phyloP scores from a whole-genome alignment of 2,888 invertebrate genomes.

The Poecilus cupreus region DNA sequence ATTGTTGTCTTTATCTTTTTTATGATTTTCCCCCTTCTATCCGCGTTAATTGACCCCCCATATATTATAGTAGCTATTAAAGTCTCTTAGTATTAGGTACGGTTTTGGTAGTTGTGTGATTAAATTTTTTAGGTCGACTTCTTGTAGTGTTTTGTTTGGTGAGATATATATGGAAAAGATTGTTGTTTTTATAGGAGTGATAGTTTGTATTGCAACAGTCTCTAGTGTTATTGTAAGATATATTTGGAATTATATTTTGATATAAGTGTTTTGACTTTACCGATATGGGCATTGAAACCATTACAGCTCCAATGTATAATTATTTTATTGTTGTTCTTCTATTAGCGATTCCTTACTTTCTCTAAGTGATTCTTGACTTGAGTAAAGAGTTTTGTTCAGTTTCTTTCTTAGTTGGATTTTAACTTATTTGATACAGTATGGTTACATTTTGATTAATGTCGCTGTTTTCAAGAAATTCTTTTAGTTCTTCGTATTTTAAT shows the following conservation, averaged over 20 bases:
- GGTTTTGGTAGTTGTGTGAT: conserved; percentile 61
- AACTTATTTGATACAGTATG: too few species aligned
- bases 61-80: conserved; percentile 60
- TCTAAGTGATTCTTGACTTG: neutral
- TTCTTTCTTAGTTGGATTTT: neutral
- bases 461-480: too few species aligned
- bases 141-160: neutral
- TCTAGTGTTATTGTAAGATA: neutral
- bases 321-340: neutral
- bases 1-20: conserved; percentile 54
- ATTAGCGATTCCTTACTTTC: neutral
- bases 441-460: too few species aligned
- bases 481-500: too few species aligned
- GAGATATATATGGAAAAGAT: neutral
- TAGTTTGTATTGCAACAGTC: neutral
- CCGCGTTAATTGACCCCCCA: conserved; percentile 61
- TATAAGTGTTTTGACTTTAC: neutral
- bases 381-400: too few species aligned
- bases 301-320: conserved; percentile 43
- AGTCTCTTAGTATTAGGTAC: conserved; percentile 60
- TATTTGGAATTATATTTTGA: neutral
- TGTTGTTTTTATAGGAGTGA: neutral
- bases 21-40: conserved; percentile 59
- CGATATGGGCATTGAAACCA: conserved; percentile 29
- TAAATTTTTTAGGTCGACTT: conserved; percentile 39